phyloP scores from a whole-genome alignment of 2,113 vertebrate genomes.

The Synchiropus splendidus region DNA sequence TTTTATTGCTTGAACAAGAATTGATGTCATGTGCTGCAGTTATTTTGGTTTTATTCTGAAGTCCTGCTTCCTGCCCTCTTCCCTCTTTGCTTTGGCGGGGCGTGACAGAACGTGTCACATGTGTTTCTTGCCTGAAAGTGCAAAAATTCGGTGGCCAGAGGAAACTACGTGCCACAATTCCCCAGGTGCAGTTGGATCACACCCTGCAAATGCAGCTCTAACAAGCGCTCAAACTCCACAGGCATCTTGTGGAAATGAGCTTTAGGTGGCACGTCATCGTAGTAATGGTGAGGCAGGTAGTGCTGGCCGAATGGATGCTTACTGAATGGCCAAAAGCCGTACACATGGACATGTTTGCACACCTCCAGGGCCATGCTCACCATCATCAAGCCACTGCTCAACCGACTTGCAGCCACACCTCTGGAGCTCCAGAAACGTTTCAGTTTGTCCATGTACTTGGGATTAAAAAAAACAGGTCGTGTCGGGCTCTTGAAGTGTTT shows the following conservation, averaged over 20 bases:
- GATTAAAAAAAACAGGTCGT: conserved; percentile 79
- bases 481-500: conserved; percentile 69
- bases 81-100: no score
- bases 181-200: conserved; percentile 81
- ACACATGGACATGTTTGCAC: conserved; percentile 79
- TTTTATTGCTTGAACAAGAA: no score
- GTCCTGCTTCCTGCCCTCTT: no score
- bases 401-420: conserved; percentile 71
- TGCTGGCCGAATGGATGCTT: conserved; percentile 58
- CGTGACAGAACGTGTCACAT: no score
- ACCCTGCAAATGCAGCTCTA: conserved; percentile 80
- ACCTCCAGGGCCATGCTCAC: conserved; percentile 80
- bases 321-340: conserved; percentile 92
- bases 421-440: conserved; percentile 77
- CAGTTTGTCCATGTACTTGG: conserved; percentile 76
- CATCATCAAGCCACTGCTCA: conserved; percentile 86
- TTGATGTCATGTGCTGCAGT: no score
- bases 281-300: conserved; percentile 85
- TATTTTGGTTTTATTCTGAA: no score
- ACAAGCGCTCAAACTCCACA: conserved; percentile 78
- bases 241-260: conserved; percentile 83
- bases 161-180: conserved; percentile 53
- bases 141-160: no score
- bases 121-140: no score
- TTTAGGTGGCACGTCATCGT: conserved; percentile 76